phyloP scores from a whole-genome alignment of 2,113 vertebrate genomes.

The Urocolius indicus region DNA sequence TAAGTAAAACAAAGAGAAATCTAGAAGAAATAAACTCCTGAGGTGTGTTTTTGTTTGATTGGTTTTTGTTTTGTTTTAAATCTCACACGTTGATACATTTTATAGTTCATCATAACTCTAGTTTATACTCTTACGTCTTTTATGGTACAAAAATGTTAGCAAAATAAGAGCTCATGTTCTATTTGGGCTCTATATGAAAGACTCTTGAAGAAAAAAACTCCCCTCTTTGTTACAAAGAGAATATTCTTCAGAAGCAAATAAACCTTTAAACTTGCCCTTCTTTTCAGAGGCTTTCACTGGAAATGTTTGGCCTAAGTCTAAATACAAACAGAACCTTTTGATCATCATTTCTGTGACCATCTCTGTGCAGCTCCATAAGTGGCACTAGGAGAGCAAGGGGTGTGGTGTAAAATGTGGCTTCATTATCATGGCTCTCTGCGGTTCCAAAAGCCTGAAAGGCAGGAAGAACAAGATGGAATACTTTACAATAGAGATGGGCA shows the following conservation, averaged over 20 bases:
- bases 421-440: background rate
- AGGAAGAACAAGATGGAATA: background rate
- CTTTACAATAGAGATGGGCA: constrained; percentile 8
- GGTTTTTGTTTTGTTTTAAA: background rate
- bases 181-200: background rate
- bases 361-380: background rate
- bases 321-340: background rate
- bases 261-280: background rate
- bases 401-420: background rate
- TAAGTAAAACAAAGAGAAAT: background rate
- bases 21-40: background rate
- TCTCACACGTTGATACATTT: background rate
- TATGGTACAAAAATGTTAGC: background rate
- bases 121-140: background rate
- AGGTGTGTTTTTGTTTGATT: background rate
- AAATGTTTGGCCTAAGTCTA: background rate
- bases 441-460: background rate
- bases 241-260: background rate
- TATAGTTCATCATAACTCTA: background rate
- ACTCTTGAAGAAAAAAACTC: background rate
- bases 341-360: background rate
- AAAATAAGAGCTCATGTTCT: background rate
- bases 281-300: background rate
- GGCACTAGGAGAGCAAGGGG: background rate
- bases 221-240: background rate